Percentiles rank a stretch among this genome's conserved stretches.
Conservation (phyloP, 2,888 invertebrate species). For the Punctoribates punctum region DNA sequence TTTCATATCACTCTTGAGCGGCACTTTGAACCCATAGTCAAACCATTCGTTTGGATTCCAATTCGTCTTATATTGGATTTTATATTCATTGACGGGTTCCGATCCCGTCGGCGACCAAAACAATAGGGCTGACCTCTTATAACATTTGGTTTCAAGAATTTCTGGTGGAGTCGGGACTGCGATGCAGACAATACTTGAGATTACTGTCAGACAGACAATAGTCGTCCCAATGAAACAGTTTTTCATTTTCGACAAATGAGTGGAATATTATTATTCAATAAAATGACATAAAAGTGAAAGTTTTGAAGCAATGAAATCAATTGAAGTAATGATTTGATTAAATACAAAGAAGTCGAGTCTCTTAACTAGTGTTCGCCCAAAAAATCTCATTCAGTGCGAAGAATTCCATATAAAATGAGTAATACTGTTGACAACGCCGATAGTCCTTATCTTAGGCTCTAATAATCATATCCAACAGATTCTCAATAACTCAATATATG, state of each 20-base stretch:
- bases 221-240: not conserved
- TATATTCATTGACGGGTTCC: constrained; percentile 44
- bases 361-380: not conserved
- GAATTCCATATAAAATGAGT: no score
- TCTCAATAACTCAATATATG: not conserved
- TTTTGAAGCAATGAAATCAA: not conserved
- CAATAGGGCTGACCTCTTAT: not conserved
- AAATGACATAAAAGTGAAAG: not conserved
- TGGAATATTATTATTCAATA: not conserved
- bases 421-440: no score
- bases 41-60: constrained; percentile 46
- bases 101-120: not conserved
- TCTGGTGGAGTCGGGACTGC: not conserved
- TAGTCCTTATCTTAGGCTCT: not conserved
- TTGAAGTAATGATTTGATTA: not conserved
- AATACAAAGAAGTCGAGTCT: no score
- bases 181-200: not conserved
- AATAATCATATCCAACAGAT: not conserved
- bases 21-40: constrained; percentile 44
- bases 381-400: no score
- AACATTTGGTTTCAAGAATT: not conserved
- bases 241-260: not conserved
- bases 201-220: not conserved
- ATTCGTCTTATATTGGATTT: constrained; percentile 46
- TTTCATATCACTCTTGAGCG: constrained; percentile 43